Conservation (phyloP, 1,140 invertebrate species). For the Berghia stephanieae region DNA sequence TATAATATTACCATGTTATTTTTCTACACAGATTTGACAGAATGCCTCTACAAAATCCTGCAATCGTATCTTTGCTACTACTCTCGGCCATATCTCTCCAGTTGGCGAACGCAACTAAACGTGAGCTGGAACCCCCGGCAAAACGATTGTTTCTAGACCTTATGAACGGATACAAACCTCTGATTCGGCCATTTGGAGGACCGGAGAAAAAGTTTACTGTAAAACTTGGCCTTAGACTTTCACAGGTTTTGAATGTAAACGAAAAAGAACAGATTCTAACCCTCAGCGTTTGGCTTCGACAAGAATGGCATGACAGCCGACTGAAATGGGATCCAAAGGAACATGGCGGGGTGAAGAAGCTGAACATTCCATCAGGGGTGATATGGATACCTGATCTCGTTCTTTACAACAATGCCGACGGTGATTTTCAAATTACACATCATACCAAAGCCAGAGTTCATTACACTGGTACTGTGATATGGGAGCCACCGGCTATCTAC, state of each 20-base stretch:
- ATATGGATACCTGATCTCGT: constrained; percentile 81
- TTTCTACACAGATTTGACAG: no score
- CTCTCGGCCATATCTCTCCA: no score
- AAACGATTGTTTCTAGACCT: background rate
- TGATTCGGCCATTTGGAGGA: no score
- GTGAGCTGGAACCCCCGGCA: no score
- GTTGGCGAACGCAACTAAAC: no score
- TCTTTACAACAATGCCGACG: constrained; percentile 70
- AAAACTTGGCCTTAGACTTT: background rate
- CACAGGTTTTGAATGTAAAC: background rate
- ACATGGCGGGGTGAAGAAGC: constrained; percentile 87
- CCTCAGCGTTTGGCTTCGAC: constrained; percentile 33
- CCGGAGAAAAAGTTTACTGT: no score
- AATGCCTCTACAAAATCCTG: no score
- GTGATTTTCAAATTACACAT: constrained; percentile 71
- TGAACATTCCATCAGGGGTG: constrained; percentile 75
- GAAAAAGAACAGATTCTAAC: background rate
- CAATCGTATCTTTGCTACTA: no score
- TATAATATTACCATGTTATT: no score
- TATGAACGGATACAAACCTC: no score
- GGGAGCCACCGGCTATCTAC: constrained; percentile 99
- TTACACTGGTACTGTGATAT: constrained; percentile 90
- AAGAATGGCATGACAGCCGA: constrained; percentile 62
- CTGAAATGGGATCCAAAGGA: constrained; percentile 71
- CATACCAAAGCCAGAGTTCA: constrained; percentile 71